Percentiles rank a stretch among this genome's conserved stretches.
Evolutionary conservation across 2,797 vertebrate genomes (phyloP).

Genomic region (Pseudochromis fuscus): DNA sequence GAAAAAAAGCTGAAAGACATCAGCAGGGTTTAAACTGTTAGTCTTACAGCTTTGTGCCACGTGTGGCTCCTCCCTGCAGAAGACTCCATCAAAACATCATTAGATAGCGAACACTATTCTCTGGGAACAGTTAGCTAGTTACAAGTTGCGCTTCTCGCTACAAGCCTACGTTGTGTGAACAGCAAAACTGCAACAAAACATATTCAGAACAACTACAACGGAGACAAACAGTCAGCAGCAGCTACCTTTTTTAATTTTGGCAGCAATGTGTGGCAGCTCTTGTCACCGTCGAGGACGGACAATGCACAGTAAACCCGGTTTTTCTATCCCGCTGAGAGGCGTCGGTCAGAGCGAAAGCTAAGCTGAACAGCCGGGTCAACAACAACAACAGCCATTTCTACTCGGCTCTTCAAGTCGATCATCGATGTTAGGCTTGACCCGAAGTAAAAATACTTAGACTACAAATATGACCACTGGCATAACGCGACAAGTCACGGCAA

Average conservation of each 20-base stretch:
- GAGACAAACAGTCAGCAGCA: background rate
- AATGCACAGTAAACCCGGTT: background rate
- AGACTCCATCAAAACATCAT: background rate
- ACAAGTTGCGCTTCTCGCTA: too few relatives aligned
- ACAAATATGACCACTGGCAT: background rate
- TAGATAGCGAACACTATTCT: too few relatives aligned
- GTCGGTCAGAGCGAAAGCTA: background rate
- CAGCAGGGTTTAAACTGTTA: background rate
- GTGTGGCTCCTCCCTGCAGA: too few relatives aligned
- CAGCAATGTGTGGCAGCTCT: background rate
- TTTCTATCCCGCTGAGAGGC: constrained; percentile 18
- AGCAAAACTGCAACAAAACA: background rate
- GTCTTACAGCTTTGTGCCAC: background rate
- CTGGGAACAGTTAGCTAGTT: too few relatives aligned
- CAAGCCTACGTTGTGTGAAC: background rate
- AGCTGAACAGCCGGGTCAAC: background rate
- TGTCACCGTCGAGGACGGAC: background rate
- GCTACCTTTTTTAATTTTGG: constrained; percentile 18
- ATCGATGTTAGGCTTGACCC: too few relatives aligned
- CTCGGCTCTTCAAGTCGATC: background rate
- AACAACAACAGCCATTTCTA: constrained; percentile 7
- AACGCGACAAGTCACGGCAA: background rate
- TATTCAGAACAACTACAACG: background rate
- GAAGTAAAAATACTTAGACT: fast-evolving
- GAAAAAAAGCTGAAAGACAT: constrained; percentile 56